phyloP scores from a whole-genome alignment of 1,140 invertebrate genomes.

The Drosophila suzukii region DNA sequence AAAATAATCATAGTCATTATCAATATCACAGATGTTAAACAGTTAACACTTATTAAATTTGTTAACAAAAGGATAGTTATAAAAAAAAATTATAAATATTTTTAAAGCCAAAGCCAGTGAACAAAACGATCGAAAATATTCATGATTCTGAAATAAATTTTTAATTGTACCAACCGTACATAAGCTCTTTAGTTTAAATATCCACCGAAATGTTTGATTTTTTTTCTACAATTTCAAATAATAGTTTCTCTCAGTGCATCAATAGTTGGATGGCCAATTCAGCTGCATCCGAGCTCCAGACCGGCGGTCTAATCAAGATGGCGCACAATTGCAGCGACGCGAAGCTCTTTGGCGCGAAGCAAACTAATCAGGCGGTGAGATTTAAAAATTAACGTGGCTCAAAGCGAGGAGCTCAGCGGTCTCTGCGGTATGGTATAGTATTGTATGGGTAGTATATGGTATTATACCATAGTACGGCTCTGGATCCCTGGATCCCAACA shows the following conservation, averaged over 20 bases:
- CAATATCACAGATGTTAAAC: too few relatives aligned
- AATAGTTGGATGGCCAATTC: slow-evolving; percentile 3
- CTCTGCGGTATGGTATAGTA: not conserved
- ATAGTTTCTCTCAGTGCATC: slow-evolving; percentile 1
- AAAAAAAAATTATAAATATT: too few relatives aligned
- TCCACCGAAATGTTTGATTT: not conserved
- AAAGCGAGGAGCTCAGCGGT: slow-evolving; percentile 34
- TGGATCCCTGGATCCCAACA: not conserved
- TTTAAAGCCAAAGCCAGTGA: too few relatives aligned
- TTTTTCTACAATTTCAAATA: not conserved
- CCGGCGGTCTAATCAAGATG: slow-evolving; percentile 73
- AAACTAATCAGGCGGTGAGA: slow-evolving; percentile 84
- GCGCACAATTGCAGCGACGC: slow-evolving; percentile 61
- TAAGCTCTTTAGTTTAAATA: too few relatives aligned
- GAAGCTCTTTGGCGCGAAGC: slow-evolving; percentile 48
- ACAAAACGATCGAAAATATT: too few relatives aligned
- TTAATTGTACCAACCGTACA: too few relatives aligned
- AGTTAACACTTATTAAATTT: too few relatives aligned
- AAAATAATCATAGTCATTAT: too few relatives aligned
- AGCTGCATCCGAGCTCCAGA: slow-evolving; percentile 28
- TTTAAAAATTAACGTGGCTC: slow-evolving; percentile 84
- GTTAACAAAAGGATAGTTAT: too few relatives aligned
- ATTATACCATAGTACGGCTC: not conserved
- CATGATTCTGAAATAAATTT: too few relatives aligned
- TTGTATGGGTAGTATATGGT: not conserved